Evolutionary conservation across 2,888 invertebrate species (phyloP).

Genomic region (Myathropa florea): DNA sequence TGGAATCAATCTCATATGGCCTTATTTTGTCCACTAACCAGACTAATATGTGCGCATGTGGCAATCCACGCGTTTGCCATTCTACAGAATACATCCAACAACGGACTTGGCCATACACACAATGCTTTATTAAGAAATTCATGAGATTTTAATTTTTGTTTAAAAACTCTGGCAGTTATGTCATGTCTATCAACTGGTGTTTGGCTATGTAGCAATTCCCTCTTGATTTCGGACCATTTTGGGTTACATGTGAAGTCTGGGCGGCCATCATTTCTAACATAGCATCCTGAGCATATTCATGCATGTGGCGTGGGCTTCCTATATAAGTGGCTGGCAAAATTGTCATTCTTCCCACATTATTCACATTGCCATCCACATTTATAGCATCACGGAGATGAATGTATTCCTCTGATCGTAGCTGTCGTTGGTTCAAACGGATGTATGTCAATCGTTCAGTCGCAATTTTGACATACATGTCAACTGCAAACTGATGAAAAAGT

Average conservation of each 20-base stretch:
- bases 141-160: constrained; percentile 26
- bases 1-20: constrained; percentile 17
- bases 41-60: too few species aligned
- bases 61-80: constrained; percentile 36
- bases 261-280: constrained; percentile 20
- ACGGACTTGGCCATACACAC: constrained; percentile 72
- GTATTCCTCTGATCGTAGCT: constrained; percentile 1
- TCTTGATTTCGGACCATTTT: background rate
- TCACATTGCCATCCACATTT: background rate
- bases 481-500: constrained; percentile 3
- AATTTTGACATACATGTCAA: constrained; percentile 9
- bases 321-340: background rate
- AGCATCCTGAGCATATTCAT: constrained; percentile 49
- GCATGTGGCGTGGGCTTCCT: constrained; percentile 33
- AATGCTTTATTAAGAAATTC: constrained; percentile 2
- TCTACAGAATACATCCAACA: constrained; percentile 74
- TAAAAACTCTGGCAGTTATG: constrained; percentile 65
- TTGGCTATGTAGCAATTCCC: constrained; percentile 62
- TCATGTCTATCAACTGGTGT: constrained; percentile 73
- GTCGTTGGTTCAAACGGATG: background rate
- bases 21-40: constrained; percentile 14
- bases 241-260: constrained; percentile 33
- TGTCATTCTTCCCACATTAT: background rate
- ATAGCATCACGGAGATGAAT: background rate
- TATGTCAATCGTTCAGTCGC: background rate